Conservation (phyloP, 2,113 vertebrate genomes). For the Panthera tigris region DNA sequence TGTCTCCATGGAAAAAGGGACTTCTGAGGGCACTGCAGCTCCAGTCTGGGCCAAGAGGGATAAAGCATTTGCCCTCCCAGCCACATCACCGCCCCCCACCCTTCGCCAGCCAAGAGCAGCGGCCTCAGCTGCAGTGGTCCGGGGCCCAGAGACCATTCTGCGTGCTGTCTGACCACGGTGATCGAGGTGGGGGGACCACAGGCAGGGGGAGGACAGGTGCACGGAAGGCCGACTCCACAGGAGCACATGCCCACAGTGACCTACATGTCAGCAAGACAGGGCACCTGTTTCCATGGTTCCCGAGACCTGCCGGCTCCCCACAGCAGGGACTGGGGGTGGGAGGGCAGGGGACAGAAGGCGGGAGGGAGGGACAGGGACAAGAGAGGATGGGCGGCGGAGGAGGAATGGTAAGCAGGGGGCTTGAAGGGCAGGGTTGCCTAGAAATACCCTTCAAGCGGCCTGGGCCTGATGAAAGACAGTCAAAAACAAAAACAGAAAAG, state of each 20-base stretch:
- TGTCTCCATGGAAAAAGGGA: not conserved
- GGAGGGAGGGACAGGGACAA: not conserved
- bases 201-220: not conserved
- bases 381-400: not conserved
- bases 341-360: not conserved
- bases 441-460: not conserved
- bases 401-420: not conserved
- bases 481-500: constrained; percentile 75
- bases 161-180: not conserved
- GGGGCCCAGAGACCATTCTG: not conserved
- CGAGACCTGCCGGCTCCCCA: not conserved
- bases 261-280: not conserved
- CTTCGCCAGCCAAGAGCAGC: not conserved
- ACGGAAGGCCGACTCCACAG: not conserved
- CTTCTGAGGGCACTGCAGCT: not conserved
- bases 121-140: not conserved
- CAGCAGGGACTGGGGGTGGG: not conserved
- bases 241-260: not conserved
- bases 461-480: constrained; percentile 47
- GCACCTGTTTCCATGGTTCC: constrained; percentile 13
- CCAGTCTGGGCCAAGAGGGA: not conserved
- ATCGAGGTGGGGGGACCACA: not conserved
- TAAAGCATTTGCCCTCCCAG: not conserved
- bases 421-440: not conserved
- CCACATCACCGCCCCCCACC: not conserved